phyloP scores from a whole-genome alignment of 2,113 vertebrate genomes.

The Jacana jacana region DNA sequence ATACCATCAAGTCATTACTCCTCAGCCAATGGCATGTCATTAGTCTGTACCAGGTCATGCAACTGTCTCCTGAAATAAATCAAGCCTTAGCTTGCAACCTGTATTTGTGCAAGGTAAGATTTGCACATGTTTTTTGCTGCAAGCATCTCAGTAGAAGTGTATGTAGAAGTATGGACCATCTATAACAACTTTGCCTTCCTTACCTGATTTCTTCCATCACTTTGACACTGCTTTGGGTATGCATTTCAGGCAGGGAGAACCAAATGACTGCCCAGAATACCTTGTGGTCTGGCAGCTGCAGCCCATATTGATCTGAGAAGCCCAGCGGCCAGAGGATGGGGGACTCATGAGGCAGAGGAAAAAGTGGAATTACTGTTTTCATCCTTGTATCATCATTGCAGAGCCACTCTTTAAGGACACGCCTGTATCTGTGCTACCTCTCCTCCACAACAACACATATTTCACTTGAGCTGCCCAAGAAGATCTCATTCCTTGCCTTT shows the following conservation, averaged over 20 bases:
- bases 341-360: not conserved
- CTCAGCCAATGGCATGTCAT: not conserved
- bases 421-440: accelerated
- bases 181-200: not conserved
- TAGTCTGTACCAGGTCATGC: not conserved
- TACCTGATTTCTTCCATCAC: not conserved
- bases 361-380: not conserved
- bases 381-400: not conserved
- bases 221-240: not conserved
- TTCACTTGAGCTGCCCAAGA: not conserved
- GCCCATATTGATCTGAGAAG: accelerated
- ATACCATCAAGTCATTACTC: accelerated
- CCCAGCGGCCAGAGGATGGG: not conserved
- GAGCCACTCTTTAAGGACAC: not conserved
- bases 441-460: not conserved
- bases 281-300: not conserved
- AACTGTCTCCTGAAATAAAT: not conserved
- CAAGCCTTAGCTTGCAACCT: not conserved
- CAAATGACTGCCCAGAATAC: not conserved
- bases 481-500: not conserved
- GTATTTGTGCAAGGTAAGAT: not conserved
- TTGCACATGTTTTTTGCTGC: not conserved
- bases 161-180: no score
- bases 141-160: not conserved
- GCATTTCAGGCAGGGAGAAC: not conserved